phyloP scores from a whole-genome alignment of 2,888 invertebrate genomes.

The Erannis defoliaria region DNA sequence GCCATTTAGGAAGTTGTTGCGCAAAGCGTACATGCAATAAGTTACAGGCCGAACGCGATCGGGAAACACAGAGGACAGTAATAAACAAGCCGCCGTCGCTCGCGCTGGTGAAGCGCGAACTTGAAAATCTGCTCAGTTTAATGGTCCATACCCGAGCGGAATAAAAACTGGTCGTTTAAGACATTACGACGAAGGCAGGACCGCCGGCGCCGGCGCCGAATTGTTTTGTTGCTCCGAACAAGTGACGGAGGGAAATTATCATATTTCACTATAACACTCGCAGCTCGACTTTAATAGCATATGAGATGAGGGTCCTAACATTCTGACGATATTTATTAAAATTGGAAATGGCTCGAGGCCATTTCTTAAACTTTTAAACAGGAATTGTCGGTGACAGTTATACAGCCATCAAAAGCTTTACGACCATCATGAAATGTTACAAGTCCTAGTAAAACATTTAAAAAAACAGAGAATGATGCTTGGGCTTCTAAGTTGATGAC shows the following conservation, averaged over 20 bases:
- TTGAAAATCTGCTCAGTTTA: conserved; percentile 70
- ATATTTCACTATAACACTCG: conserved; percentile 77
- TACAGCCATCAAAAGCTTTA: conserved; percentile 52
- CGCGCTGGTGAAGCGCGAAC: conserved; percentile 54
- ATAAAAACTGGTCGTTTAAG: conserved; percentile 76
- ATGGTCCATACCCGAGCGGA: conserved; percentile 70
- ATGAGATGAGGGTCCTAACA: conserved; percentile 49
- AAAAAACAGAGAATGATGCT: not conserved
- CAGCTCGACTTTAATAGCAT: conserved; percentile 67
- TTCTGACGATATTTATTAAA: conserved; percentile 56
- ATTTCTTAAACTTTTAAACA: conserved; percentile 42
- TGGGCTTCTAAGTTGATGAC: conserved; percentile 11
- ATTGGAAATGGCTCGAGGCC: conserved; percentile 56
- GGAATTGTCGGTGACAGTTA: conserved; percentile 51
- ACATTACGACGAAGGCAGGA: conserved; percentile 64
- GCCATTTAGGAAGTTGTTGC: conserved; percentile 40
- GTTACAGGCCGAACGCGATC: conserved; percentile 25
- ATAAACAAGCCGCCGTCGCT: conserved; percentile 38
- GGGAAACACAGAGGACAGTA: conserved; percentile 50
- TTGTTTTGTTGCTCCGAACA: conserved; percentile 62
- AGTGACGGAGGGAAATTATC: conserved; percentile 70
- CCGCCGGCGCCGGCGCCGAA: conserved; percentile 72
- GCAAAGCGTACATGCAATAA: conserved; percentile 38
- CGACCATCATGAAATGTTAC: conserved; percentile 42
- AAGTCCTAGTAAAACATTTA: conserved; percentile 24